Base-by-base conservation (phyloP, 2,113 vertebrate genomes). In the Steatornis caripensis region DNA sequence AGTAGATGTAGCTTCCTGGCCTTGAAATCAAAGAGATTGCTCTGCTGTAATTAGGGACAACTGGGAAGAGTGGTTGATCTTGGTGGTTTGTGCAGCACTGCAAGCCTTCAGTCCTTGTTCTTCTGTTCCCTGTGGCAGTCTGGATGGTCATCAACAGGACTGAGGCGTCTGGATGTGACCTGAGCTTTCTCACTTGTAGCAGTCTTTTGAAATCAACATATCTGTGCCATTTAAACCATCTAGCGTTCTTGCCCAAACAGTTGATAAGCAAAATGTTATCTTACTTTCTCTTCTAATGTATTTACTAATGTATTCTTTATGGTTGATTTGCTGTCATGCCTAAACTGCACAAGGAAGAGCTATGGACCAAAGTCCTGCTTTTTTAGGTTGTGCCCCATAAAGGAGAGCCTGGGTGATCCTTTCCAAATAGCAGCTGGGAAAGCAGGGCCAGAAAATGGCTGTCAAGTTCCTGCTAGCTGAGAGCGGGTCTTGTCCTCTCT, bases 401-500 rank as follows among this genome's bases (percentile, higher is more conserved):
- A 45, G 48, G 53, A 62, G 84, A 88, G 48, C 64, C 65, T 90
- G 64, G 41, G n/a, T 81, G 86, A 92, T 87, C 70, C 74, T 89
- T 92, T 90, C 69, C 74, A 87, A 84, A 87, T 32, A 61, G 77
- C 76, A 93, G 79, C 80, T 82, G 74, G 68, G 64, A 74, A 85
- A 88, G 68, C 11, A 12, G 72, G 90, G 48, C 75, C 93, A 96
- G 93, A 91, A 96, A 87, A 88, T 62, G 92, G 79, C 79, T 62
- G 85, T 92, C 68, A 92, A 37, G 80, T 95, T 96, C 90, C 90
- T 6, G 8, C 57, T 45, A 82, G 69, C 86, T 94, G 86, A 96
- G 85, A 92, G 80, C 82, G 60, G 68, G 75, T 87, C 77, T 95
- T 96, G 84, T 95, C 90, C 84, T 96, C 80, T 64, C 88, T 53